Evolutionary conservation across 2,113 vertebrate genomes (phyloP).

Genomic region (Caloenas nicobarica): DNA sequence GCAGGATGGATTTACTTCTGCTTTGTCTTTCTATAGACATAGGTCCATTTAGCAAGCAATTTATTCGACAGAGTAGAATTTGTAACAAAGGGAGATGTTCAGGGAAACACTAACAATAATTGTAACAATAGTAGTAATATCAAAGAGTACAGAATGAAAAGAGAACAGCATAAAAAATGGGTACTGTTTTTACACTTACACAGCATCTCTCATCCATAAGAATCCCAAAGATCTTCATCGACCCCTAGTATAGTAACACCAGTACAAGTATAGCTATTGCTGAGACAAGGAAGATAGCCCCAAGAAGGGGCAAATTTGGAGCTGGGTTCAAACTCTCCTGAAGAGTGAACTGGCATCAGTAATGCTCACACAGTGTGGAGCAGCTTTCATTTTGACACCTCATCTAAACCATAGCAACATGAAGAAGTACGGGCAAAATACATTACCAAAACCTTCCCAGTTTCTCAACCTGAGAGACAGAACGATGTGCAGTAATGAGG

Average conservation of each 20-base stretch:
- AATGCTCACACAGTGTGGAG: background rate
- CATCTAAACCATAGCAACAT: background rate
- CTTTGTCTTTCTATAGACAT: background rate
- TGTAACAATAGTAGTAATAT: background rate
- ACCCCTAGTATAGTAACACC: background rate
- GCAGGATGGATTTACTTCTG: conserved; percentile 1
- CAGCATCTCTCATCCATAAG: background rate
- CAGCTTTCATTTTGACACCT: conserved; percentile 33
- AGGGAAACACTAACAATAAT: background rate
- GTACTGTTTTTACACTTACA: background rate
- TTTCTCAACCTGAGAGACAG: conserved; percentile 13
- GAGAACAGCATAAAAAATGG: background rate
- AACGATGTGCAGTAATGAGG: conserved; percentile 33
- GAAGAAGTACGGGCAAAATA: background rate
- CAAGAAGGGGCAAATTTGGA: background rate
- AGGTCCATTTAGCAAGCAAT: conserved; percentile 32
- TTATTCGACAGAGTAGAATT: conserved; percentile 2
- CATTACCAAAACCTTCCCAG: background rate
- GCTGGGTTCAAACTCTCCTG: background rate
- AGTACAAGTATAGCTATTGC: background rate
- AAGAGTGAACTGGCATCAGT: background rate
- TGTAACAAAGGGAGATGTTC: background rate
- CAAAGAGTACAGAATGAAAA: background rate
- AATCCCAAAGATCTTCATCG: background rate
- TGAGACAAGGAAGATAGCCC: background rate